These are phyloP conservation scores for Peromyscus nudipes DNA, from an alignment of 2,797 vertebrate genomes.

Conservation along the genomic window DNA sequence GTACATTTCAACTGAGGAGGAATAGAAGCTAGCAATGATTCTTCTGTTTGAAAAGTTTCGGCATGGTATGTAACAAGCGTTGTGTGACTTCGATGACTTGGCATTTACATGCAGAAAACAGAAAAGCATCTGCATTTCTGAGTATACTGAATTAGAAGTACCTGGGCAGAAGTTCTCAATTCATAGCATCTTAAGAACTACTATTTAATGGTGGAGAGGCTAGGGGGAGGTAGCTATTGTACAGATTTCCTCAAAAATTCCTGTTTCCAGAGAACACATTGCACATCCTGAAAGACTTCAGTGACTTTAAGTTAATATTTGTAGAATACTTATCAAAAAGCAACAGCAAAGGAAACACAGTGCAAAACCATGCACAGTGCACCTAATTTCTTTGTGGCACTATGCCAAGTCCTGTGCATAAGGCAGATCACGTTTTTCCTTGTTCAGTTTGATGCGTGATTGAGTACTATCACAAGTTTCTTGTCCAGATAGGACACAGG, in stretches of 20 bases:
- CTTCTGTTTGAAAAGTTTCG: slow-evolving; percentile 65
- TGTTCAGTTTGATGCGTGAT: background rate
- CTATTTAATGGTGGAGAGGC: slow-evolving; percentile 20
- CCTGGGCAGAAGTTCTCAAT: slow-evolving; percentile 1
- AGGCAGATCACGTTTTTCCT: background rate
- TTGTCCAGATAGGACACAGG: background rate
- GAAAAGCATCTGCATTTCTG: slow-evolving; percentile 72
- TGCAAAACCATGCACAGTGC: fast-evolving
- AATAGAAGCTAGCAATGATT: slow-evolving; percentile 67
- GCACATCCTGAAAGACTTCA: background rate
- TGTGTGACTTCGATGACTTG: slow-evolving; percentile 11
- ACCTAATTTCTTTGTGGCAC: background rate
- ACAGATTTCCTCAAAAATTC: slow-evolving; percentile 46
- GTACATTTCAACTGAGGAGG: slow-evolving; percentile 75
- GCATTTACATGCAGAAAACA: slow-evolving; percentile 36
- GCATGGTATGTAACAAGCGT: slow-evolving; percentile 1
- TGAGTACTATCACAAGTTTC: background rate
- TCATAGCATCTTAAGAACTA: slow-evolving; percentile 64
- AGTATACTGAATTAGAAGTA: slow-evolving; percentile 33
- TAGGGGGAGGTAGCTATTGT: background rate
- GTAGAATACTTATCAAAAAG: slow-evolving; percentile 17
- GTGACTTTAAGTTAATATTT: slow-evolving; percentile 3
- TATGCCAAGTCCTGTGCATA: background rate
- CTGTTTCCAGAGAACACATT: background rate
- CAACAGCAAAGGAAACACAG: background rate